phyloP scores from a whole-genome alignment of 2,888 invertebrate species.

The Cephus nigrinus region DNA sequence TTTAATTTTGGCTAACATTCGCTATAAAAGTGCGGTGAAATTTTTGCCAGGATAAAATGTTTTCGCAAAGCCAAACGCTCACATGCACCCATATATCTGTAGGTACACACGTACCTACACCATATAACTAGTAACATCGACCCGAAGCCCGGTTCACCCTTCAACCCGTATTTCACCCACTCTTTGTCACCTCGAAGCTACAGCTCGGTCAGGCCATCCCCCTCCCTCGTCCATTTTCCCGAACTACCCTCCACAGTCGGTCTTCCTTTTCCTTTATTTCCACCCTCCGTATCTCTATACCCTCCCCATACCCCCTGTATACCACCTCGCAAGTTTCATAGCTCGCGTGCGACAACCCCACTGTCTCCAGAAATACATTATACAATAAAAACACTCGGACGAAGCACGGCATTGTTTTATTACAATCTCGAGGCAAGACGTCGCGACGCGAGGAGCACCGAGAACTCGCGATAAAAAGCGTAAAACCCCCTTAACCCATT shows the following conservation, averaged over 20 bases:
- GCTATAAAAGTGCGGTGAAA: neutral
- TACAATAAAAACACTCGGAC: neutral
- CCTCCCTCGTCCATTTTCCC: conserved; percentile 1
- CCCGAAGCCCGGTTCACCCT: conserved; percentile 30
- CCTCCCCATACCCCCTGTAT: neutral
- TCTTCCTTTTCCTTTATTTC: neutral
- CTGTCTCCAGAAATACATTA: neutral
- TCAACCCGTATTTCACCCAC: neutral
- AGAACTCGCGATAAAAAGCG: neutral
- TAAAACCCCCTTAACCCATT: neutral
- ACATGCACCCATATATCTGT: conserved; percentile 19
- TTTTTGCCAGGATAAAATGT: neutral
- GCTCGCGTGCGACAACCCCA: neutral
- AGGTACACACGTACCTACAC: conserved; percentile 8
- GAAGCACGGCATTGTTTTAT: neutral
- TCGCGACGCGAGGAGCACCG: neutral
- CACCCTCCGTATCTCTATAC: neutral
- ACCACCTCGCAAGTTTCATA: neutral
- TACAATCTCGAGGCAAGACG: neutral
- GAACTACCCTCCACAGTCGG: conserved; percentile 9
- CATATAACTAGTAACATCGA: conserved; percentile 43
- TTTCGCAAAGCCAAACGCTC: conserved; percentile 7
- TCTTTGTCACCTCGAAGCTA: conserved; percentile 1
- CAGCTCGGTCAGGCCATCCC: conserved; percentile 7
- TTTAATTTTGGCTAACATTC: neutral